Base-by-base conservation (phyloP, 2,797 vertebrate species). In the Schizopygopsis pylzovi region DNA sequence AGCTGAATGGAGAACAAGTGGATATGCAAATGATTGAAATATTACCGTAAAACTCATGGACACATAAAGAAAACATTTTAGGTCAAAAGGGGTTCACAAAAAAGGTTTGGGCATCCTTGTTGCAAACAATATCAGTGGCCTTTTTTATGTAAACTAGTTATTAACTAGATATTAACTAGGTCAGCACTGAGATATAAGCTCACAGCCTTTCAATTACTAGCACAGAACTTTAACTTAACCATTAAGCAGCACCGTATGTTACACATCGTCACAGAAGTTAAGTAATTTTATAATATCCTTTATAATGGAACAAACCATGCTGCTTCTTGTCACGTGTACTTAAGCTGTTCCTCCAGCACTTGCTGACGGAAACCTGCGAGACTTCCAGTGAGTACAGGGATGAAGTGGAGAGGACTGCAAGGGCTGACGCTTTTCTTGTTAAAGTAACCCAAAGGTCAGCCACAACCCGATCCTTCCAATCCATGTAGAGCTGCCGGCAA, bases 381-480 rank as follows among this genome's bases (percentile, higher is more conserved):
- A 85, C 76, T 28, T 80, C n/a, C 70, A 65, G 28, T 80, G 68
- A 72, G 84, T 72, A 18, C 15, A n/a, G 47, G 73, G 73, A 77
- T 41, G 22, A 85, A 85, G 77, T 85, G 68, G 41, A 72, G 77
- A 63, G 54, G 37, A 81, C 77, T 85, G 43, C 70, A 85, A 73
- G 70, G 56, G 47, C 70, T 65, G 70, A 75, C n/a, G 16, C 79
- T 73, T 85, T 79, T 85, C 67, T 81, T 85, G 78, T 85, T 75
- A 79, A 65, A 73, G 79, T 79, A 79, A 85, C 87, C 80, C 56
- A 79, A 82, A 88, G 83, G 87, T 88, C 87, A 83, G 73, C 37
- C 75, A 76, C 81, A 61, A 41, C n/a, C 13, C 70, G 43, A 85
- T 82, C 87, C 75, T 22, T 71, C 63, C 82, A 83, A 83, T 87